Evolutionary conservation across 2,113 vertebrate species (phyloP), one percentile per base, ranked within the genome.

Genomic region (Orientallactaga bullata): DNA sequence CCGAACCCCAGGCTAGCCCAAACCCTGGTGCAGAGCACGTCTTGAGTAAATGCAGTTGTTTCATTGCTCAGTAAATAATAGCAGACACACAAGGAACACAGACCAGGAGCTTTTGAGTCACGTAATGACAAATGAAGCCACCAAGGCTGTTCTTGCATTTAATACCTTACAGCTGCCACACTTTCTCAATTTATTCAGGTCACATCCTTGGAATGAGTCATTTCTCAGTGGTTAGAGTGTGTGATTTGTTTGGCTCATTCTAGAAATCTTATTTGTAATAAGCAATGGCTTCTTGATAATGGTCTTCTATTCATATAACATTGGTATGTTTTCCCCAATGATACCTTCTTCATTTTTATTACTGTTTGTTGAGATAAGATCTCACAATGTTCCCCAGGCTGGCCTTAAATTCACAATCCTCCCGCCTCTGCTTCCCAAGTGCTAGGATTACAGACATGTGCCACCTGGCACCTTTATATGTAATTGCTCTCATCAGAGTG

Each of bases 261-360:
- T 32, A 80, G 35, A 83, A 91, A 80, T 77, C 37, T 39, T 84
- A 74, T 86, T 42, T 89, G 6, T 86, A 86, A 87, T 35, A 89
- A 91, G 80, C 95, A 94, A 78, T 83, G 71, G 69, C 76, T 93
- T 94, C 37, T 66, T 23, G 76, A 86, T 77, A 42, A 42, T 1
- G 7, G 32, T 66, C 24, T 4, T 15, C 76, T 61, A 39, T 69
- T 78, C 51, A 35, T 28, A 68, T 26, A 69, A 51, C 28, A 55
- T 65, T 63, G 65, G 47, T 21, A 74, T 58, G 3, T 47, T 85
- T 69, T 61, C 65, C 73, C 79, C 37, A 82, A 28, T 61, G 63
- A 15, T 5, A 42, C 1, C 15, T 88, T 58, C 81, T 24, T 30
- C 21, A 47, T 47, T 24, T 3, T 84, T n/a, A 69, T 11, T 84